Conservation (phyloP, 2,888 invertebrate genomes). For the Ochropleura leucogaster region DNA sequence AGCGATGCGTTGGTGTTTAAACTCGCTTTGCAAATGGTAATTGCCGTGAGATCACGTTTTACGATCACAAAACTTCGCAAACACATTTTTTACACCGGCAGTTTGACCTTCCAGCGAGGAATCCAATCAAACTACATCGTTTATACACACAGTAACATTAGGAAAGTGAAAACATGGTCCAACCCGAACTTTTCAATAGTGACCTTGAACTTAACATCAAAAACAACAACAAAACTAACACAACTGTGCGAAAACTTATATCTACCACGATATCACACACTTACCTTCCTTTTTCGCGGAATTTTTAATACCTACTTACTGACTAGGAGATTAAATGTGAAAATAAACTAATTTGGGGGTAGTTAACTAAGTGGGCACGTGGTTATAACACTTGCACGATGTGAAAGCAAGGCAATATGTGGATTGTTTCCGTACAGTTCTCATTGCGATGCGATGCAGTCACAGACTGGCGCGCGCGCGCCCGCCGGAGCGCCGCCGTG, state of each 20-base stretch:
- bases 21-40: conserved; percentile 42
- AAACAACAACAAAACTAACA: conserved; percentile 47
- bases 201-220: conserved; percentile 59
- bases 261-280: conserved; percentile 64
- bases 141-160: conserved; percentile 24
- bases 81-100: conserved; percentile 18
- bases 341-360: conserved; percentile 49
- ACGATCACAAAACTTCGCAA: conserved; percentile 43
- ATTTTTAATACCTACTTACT: conserved; percentile 80
- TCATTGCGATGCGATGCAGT: conserved; percentile 84
- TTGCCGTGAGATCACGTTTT: conserved; percentile 49
- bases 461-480: conserved; percentile 74
- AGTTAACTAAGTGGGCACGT: conserved; percentile 80
- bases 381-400: conserved; percentile 81
- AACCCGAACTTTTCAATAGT: conserved; percentile 15
- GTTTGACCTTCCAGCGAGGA: conserved; percentile 14
- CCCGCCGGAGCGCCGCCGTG: conserved; percentile 67
- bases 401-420: conserved; percentile 74
- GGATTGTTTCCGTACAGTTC: conserved; percentile 76
- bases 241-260: conserved; percentile 33
- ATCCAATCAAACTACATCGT: conserved; percentile 23
- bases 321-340: conserved; percentile 63
- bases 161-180: conserved; percentile 59
- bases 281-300: conserved; percentile 89
- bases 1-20: conserved; percentile 47